These are phyloP conservation scores for Stenopsyche tienmushanensis DNA, from an alignment of 1,140 invertebrate species.

Conservation along the genomic window DNA sequence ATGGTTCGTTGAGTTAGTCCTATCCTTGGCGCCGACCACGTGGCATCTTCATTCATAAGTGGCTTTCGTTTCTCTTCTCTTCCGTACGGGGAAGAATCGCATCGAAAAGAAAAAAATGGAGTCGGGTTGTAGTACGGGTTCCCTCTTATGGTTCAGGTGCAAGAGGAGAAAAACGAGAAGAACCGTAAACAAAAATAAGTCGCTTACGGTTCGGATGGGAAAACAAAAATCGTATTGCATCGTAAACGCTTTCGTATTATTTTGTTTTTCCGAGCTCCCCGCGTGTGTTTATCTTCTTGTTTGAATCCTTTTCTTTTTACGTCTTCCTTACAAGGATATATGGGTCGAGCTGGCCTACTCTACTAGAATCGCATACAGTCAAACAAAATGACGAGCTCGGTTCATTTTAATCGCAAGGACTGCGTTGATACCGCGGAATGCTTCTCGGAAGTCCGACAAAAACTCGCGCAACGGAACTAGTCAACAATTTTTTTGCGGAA, in stretches of 20 bases:
- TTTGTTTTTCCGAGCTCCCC: constrained; percentile 32
- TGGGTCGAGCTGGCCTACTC: constrained; percentile 12
- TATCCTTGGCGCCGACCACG: no score
- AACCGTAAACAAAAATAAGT: constrained; percentile 39
- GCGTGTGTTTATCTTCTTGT: constrained; percentile 27
- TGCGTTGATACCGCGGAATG: no score
- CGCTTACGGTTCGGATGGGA: constrained; percentile 20
- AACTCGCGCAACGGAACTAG: no score
- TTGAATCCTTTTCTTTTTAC: constrained; percentile 3
- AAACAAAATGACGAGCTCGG: neutral
- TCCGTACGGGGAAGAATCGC: neutral
- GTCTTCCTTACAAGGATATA: constrained; percentile 12
- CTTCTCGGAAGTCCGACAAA: no score
- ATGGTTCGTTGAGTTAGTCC: no score
- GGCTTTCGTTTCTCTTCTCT: neutral
- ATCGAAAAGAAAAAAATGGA: neutral
- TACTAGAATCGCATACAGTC: neutral
- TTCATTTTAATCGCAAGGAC: neutral
- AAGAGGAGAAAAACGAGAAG: constrained; percentile 17
- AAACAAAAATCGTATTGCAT: constrained; percentile 36
- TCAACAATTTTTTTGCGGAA: no score
- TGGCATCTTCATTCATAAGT: neutral
- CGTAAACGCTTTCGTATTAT: constrained; percentile 36
- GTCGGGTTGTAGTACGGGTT: neutral
- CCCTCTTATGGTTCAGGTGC: neutral